phyloP scores from a whole-genome alignment of 2,797 vertebrate species.

The Aplochiton taeniatus region DNA sequence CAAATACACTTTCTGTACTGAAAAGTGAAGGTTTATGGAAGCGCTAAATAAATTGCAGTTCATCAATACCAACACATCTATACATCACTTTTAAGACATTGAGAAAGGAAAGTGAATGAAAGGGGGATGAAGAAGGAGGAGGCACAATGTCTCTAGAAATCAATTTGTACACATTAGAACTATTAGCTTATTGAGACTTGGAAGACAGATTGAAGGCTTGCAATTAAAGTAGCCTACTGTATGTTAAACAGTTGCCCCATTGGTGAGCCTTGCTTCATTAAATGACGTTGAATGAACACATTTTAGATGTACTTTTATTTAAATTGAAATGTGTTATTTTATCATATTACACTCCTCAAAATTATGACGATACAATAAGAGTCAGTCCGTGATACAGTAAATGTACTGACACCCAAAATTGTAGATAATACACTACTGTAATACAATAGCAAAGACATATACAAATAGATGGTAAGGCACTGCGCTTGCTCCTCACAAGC shows the following conservation, averaged over 20 bases:
- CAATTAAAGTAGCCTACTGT: slow-evolving; percentile 49
- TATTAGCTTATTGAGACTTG: slow-evolving; percentile 88
- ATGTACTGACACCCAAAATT: background rate
- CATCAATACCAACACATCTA: slow-evolving; percentile 76
- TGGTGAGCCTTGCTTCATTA: too few species aligned
- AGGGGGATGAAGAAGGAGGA: slow-evolving; percentile 42
- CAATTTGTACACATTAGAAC: slow-evolving; percentile 97
- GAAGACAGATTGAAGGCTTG: slow-evolving; percentile 72
- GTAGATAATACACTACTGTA: background rate
- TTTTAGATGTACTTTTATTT: too few species aligned
- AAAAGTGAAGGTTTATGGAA: slow-evolving; percentile 78
- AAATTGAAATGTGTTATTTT: too few species aligned
- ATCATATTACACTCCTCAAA: too few species aligned
- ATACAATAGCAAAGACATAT: background rate
- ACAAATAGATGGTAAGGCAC: slow-evolving; percentile 3
- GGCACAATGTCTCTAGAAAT: slow-evolving; percentile 77
- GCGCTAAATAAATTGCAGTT: slow-evolving; percentile 78
- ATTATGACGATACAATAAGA: too few species aligned
- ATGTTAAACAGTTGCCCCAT: slow-evolving; percentile 51
- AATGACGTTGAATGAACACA: background rate
- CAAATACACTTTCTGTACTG: slow-evolving; percentile 40
- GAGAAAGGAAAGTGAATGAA: slow-evolving; percentile 51
- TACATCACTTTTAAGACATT: slow-evolving; percentile 76
- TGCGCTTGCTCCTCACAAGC: slow-evolving; percentile 10
- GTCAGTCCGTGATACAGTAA: too few species aligned